These are phyloP conservation scores for Cryptomyrus ogoouensis DNA, from an alignment of 2,113 vertebrate genomes.

Conservation along the genomic window DNA sequence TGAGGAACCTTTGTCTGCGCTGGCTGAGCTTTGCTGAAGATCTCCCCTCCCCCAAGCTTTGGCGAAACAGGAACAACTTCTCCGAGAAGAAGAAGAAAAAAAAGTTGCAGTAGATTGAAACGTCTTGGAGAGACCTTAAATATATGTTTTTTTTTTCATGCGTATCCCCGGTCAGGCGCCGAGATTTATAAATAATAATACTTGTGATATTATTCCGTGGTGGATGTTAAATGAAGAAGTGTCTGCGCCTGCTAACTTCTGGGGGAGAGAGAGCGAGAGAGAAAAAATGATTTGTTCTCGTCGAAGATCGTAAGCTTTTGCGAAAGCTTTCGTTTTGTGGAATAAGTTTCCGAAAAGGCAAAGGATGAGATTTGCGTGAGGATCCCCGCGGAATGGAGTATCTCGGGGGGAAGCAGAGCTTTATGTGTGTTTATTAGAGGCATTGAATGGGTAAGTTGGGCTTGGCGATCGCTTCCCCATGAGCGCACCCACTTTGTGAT, in stretches of 20 bases:
- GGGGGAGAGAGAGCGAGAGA: not conserved
- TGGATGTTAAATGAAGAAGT: constrained; percentile 24
- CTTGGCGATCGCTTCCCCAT: constrained; percentile 22
- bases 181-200: constrained; percentile 50
- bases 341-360: constrained; percentile 28
- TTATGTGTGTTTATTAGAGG: constrained; percentile 3
- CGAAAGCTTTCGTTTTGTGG: constrained; percentile 32
- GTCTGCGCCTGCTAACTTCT: not conserved
- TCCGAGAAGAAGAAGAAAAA: constrained; percentile 55
- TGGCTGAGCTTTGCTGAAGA: constrained; percentile 46
- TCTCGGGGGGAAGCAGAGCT: constrained; percentile 21
- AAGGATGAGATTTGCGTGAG: constrained; percentile 31
- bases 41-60: constrained; percentile 67
- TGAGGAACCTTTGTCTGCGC: constrained; percentile 23
- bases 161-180: constrained; percentile 56
- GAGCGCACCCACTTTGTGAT: constrained; percentile 9
- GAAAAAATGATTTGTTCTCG: constrained; percentile 31
- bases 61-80: constrained; percentile 77
- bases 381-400: constrained; percentile 30
- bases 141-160: constrained; percentile 35
- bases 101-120: constrained; percentile 69
- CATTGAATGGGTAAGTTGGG: constrained; percentile 33
- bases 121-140: constrained; percentile 62
- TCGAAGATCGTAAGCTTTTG: constrained; percentile 36
- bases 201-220: constrained; percentile 12